Percentiles rank a stretch among this genome's conserved stretches.
Evolutionary conservation across 1,140 invertebrate genomes (phyloP).

Genomic region (Hermetia illucens): DNA sequence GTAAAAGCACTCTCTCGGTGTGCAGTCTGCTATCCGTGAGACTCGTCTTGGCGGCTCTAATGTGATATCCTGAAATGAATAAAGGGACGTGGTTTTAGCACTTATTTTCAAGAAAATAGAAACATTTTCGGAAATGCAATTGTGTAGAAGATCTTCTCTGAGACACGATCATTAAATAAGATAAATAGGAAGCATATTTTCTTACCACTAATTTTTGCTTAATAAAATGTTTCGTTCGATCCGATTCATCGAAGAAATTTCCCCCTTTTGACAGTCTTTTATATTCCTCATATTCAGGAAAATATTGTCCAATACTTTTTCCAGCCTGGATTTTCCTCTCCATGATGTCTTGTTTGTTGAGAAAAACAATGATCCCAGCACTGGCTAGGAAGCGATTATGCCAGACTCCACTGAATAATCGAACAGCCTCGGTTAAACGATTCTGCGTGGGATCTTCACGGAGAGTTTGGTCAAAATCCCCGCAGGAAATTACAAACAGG

Average conservation of each 20-base stretch:
- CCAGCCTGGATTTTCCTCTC: conserved; percentile 52
- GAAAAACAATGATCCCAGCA: conserved; percentile 61
- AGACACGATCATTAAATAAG: no score
- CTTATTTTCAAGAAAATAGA: not conserved
- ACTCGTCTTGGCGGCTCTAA: conserved; percentile 22
- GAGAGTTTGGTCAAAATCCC: conserved; percentile 61
- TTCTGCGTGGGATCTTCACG: conserved; percentile 57
- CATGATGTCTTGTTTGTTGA: conserved; percentile 71
- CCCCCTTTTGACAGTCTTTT: conserved; percentile 29
- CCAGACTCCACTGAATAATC: conserved; percentile 62
- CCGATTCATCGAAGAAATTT: conserved; percentile 41
- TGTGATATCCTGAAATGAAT: conserved; percentile 16
- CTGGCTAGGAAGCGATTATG: conserved; percentile 58
- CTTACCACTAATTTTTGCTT: conserved; percentile 48
- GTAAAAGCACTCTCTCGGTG: conserved; percentile 42
- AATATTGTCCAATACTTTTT: conserved; percentile 44
- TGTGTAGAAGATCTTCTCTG: no score
- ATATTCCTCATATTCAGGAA: conserved; percentile 46
- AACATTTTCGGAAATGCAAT: not conserved
- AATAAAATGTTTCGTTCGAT: conserved; percentile 49
- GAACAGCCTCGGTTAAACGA: conserved; percentile 51
- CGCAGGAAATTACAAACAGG: conserved; percentile 60
- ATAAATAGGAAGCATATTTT: conserved; percentile 10
- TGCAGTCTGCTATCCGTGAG: conserved; percentile 20
- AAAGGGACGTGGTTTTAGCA: no score